Evolutionary conservation across 2,888 invertebrate species (phyloP).

Genomic region (Caenorhabditis plicata): DNA sequence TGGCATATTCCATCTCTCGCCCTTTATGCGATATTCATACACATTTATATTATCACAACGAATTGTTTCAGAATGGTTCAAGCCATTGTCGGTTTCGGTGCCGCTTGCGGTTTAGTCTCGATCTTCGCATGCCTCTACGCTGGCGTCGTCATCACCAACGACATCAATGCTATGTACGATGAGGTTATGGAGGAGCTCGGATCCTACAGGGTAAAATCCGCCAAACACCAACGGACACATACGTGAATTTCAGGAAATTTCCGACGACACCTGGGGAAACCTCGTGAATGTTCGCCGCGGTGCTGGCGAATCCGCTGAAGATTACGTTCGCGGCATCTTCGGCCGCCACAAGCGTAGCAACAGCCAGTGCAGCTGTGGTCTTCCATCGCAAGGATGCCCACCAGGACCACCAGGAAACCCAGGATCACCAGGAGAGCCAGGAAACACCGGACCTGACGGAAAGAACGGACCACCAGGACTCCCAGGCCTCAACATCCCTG

Average conservation of each 20-base stretch:
- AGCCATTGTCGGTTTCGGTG: constrained; percentile 46
- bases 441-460: constrained; percentile 51
- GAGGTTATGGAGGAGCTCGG: constrained; percentile 54
- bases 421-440: constrained; percentile 52
- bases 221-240: not conserved
- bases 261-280: constrained; percentile 51
- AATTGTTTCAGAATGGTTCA: constrained; percentile 37
- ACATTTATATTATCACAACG: not conserved
- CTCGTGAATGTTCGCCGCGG: constrained; percentile 45
- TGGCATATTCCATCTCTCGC: not conserved
- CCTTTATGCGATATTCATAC: not conserved
- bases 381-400: constrained; percentile 49
- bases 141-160: constrained; percentile 47
- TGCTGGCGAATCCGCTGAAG: constrained; percentile 38
- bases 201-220: constrained; percentile 35
- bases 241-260: constrained; percentile 28
- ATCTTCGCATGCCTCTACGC: constrained; percentile 48
- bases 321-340: constrained; percentile 48
- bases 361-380: constrained; percentile 49
- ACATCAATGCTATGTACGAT: constrained; percentile 53
- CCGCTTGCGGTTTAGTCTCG: constrained; percentile 40
- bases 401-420: constrained; percentile 53
- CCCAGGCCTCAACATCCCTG: constrained; percentile 45
- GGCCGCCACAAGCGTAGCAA: constrained; percentile 49
- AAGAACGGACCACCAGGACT: constrained; percentile 51